phyloP scores from a whole-genome alignment of 2,113 vertebrate species.

The Varanus salvator region DNA sequence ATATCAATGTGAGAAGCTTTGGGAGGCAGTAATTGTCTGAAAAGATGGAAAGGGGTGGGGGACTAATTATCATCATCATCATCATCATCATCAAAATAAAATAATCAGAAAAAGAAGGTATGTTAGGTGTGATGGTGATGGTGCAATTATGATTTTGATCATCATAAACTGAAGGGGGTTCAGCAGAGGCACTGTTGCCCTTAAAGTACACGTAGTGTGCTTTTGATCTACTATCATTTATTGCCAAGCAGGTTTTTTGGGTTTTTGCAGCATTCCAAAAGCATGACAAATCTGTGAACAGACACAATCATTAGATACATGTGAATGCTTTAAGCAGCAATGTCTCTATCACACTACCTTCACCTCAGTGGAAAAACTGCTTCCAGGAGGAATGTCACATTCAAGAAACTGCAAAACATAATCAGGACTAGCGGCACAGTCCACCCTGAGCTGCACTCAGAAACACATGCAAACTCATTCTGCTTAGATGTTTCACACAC shows the following conservation, averaged over 20 bases:
- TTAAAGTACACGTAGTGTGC: background rate
- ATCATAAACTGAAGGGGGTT: background rate
- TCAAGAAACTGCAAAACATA: background rate
- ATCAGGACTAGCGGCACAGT: background rate
- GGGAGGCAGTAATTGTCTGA: too few relatives aligned
- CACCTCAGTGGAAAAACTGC: background rate
- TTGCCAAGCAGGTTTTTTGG: background rate
- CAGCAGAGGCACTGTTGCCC: background rate
- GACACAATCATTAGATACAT: background rate
- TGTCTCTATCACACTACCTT: background rate
- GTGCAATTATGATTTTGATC: too few relatives aligned
- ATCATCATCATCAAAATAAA: too few relatives aligned
- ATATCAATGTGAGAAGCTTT: too few relatives aligned
- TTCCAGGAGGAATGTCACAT: background rate
- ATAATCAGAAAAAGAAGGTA: too few relatives aligned
- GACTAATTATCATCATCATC: too few relatives aligned
- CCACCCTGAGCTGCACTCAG: too few relatives aligned
- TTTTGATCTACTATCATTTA: background rate
- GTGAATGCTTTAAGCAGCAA: background rate
- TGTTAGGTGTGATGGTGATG: too few relatives aligned
- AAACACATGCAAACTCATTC: too few relatives aligned
- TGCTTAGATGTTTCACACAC: too few relatives aligned
- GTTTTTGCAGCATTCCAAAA: background rate
- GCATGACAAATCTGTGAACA: background rate
- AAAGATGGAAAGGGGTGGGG: too few relatives aligned